Evolutionary conservation across 2,113 vertebrate species (phyloP).

Genomic region (Atherinomorus stipes): DNA sequence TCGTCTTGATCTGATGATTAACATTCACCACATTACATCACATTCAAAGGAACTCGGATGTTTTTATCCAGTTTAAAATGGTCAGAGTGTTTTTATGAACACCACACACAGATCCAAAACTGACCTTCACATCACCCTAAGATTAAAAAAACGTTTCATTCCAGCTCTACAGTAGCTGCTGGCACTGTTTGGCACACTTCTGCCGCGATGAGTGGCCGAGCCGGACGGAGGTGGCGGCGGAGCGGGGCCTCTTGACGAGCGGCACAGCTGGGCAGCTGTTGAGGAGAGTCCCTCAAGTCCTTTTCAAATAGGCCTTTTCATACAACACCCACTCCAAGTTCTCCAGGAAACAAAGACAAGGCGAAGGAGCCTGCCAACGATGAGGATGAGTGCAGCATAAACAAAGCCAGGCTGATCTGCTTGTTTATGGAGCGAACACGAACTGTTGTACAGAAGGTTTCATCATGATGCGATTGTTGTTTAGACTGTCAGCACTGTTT

Average conservation of each 20-base stretch:
- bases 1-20: constrained; percentile 41
- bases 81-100: constrained; percentile 20
- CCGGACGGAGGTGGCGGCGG: not conserved
- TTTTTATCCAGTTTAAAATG: constrained; percentile 5
- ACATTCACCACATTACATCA: constrained; percentile 19
- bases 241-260: constrained; percentile 26
- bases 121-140: constrained; percentile 43
- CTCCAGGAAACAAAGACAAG: constrained; percentile 53
- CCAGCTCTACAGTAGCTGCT: constrained; percentile 55
- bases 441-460: constrained; percentile 29
- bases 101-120: constrained; percentile 29
- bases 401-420: constrained; percentile 21
- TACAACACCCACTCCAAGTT: constrained; percentile 72
- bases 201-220: constrained; percentile 44
- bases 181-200: constrained; percentile 28
- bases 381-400: constrained; percentile 21
- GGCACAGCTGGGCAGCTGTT: constrained; percentile 75
- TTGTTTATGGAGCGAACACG: constrained; percentile 35
- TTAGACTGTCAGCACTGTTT: constrained; percentile 42
- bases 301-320: constrained; percentile 71
- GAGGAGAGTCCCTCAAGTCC: constrained; percentile 59
- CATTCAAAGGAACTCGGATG: constrained; percentile 9
- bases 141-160: constrained; percentile 36
- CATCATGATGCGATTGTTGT: constrained; percentile 30
- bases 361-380: constrained; percentile 20